Evolutionary conservation across 1,140 invertebrate genomes (phyloP).

Genomic region (Choristoneura fumiferana): DNA sequence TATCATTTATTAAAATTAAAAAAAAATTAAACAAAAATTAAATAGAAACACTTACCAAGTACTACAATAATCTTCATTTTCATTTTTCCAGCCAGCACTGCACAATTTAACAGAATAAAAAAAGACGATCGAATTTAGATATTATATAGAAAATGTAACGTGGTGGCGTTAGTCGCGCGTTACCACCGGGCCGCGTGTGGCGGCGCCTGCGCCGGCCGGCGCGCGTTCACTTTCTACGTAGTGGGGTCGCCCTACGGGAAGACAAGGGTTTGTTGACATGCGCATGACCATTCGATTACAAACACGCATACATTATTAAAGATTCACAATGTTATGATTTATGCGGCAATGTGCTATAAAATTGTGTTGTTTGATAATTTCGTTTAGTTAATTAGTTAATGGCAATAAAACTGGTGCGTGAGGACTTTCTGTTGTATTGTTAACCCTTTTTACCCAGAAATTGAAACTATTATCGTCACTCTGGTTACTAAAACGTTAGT

Average conservation of each 20-base stretch:
- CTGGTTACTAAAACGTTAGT: no score
- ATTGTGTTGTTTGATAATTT: no score
- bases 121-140: conserved; percentile 15
- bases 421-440: no score
- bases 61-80: conserved; percentile 52
- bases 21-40: no score
- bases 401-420: no score
- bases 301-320: not conserved
- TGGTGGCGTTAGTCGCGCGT: conserved; percentile 55
- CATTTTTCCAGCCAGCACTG: conserved; percentile 21
- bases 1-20: not conserved
- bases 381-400: no score
- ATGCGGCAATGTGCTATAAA: no score
- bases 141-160: conserved; percentile 28
- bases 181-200: conserved; percentile 53
- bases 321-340: no score
- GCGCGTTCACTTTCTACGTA: conserved; percentile 61
- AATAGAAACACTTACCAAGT: conserved; percentile 44
- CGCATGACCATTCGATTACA: conserved; percentile 12
- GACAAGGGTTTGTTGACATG: conserved; percentile 55
- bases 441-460: no score
- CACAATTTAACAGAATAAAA: not conserved
- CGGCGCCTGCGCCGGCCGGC: conserved; percentile 32
- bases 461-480: no score
- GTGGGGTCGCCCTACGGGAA: conserved; percentile 51